A percentile compares a stretch with the other conserved stretches of the same genome.
phyloP scores from a whole-genome alignment of 2,797 vertebrate species.

The Numenius phaeopus region DNA sequence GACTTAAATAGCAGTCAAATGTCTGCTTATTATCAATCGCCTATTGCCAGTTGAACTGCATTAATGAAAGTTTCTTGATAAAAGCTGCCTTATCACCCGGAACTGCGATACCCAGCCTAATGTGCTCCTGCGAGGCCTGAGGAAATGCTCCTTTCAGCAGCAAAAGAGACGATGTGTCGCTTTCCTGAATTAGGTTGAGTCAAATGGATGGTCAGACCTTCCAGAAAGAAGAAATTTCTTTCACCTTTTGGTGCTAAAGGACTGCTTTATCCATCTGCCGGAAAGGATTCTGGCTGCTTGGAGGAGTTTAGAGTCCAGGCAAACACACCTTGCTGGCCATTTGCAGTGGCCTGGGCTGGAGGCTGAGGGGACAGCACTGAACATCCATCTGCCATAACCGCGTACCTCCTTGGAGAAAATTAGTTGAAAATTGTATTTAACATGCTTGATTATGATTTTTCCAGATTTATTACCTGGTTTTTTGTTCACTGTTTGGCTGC shows the following conservation, averaged over 20 bases:
- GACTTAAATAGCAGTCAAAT: neutral
- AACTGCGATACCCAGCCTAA: neutral
- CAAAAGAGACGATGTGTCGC: neutral
- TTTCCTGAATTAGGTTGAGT: neutral
- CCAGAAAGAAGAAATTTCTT: neutral
- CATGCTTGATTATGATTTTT: neutral
- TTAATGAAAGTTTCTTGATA: conserved; percentile 45
- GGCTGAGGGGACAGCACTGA: neutral
- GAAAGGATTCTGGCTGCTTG: neutral
- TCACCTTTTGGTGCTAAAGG: neutral
- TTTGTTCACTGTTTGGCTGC: conserved; percentile 40
- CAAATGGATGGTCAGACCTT: neutral
- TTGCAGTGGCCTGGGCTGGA: neutral
- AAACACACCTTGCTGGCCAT: neutral
- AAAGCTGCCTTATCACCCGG: conserved; percentile 47
- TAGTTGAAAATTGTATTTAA: neutral
- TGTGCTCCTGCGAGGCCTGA: neutral
- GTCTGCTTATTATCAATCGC: conserved; percentile 35
- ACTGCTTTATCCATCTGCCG: neutral
- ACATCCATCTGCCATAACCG: neutral
- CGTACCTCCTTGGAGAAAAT: neutral
- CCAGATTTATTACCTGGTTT: conserved; percentile 26
- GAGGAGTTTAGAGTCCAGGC: neutral
- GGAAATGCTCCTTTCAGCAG: conserved; percentile 20
- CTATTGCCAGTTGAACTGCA: neutral